Conservation (phyloP, 2,888 invertebrate genomes). For the Prosapia bicincta region DNA sequence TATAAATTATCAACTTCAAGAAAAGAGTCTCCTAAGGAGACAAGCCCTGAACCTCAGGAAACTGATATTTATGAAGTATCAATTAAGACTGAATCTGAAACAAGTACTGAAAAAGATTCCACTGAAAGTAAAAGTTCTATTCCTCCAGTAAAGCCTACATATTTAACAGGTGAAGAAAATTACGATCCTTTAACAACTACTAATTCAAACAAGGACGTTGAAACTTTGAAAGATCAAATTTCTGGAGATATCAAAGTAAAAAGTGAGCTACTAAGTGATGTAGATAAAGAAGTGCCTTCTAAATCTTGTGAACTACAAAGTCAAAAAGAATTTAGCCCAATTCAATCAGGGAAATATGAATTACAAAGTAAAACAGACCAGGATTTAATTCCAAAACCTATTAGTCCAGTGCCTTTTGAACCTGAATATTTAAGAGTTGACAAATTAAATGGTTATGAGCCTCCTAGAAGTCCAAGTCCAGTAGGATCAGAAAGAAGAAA, state of each 20-base stretch:
- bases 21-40: neutral
- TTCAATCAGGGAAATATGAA: neutral
- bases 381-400: neutral
- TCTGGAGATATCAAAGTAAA: no score
- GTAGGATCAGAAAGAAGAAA: neutral
- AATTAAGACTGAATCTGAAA: neutral
- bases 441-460: neutral
- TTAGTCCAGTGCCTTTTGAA: neutral
- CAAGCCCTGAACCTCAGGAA: conserved; percentile 38
- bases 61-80: neutral
- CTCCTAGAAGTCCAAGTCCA: neutral
- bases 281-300: neutral
- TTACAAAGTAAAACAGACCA: neutral
- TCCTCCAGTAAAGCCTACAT: neutral
- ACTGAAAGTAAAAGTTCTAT: neutral
- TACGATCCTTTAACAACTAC: no score
- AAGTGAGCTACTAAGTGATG: no score
- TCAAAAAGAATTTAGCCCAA: neutral
- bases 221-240: neutral
- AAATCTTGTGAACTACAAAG: neutral
- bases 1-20: neutral
- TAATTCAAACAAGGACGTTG: neutral
- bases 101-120: neutral
- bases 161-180: neutral
- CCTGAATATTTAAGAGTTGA: neutral